These are phyloP conservation scores for Epinephelus awoara DNA, from an alignment of 2,797 vertebrate species.

Conservation along the genomic window DNA sequence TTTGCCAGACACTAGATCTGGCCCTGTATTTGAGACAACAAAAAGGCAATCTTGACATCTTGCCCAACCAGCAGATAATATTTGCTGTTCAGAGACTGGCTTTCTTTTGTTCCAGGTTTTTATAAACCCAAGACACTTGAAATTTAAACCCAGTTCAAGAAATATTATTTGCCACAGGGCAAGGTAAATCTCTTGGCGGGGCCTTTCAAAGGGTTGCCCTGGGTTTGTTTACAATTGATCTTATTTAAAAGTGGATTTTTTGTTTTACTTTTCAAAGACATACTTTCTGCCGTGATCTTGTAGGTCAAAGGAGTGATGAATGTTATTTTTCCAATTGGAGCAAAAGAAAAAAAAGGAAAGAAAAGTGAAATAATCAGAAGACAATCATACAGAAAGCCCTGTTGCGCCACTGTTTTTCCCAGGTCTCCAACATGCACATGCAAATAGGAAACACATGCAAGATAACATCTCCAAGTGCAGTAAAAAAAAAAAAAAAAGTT, in stretches of 20 bases:
- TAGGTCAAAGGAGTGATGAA: conserved; percentile 85
- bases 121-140: conserved; percentile 90
- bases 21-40: conserved; percentile 86
- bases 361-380: conserved; percentile 81
- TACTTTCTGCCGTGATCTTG: conserved; percentile 84
- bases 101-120: conserved; percentile 90
- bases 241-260: conserved; percentile 90
- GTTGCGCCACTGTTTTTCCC: conserved; percentile 68
- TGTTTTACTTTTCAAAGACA: conserved; percentile 89
- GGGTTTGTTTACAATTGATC: conserved; percentile 92
- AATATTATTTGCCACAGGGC: conserved; percentile 91
- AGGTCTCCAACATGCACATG: conserved; percentile 67
- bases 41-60: conserved; percentile 90
- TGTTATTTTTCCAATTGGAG: conserved; percentile 80
- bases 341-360: conserved; percentile 53
- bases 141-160: conserved; percentile 92
- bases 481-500: conserved; percentile 29
- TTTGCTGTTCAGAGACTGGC: conserved; percentile 87
- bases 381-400: conserved; percentile 77
- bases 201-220: conserved; percentile 90
- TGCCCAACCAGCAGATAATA: conserved; percentile 88
- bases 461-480: conserved; percentile 64
- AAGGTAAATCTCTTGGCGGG: conserved; percentile 90
- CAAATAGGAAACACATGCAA: conserved; percentile 76
- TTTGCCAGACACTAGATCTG: conserved; percentile 82